Conservation (phyloP, 2,888 invertebrate species). For the Malthinus flaveolus region DNA sequence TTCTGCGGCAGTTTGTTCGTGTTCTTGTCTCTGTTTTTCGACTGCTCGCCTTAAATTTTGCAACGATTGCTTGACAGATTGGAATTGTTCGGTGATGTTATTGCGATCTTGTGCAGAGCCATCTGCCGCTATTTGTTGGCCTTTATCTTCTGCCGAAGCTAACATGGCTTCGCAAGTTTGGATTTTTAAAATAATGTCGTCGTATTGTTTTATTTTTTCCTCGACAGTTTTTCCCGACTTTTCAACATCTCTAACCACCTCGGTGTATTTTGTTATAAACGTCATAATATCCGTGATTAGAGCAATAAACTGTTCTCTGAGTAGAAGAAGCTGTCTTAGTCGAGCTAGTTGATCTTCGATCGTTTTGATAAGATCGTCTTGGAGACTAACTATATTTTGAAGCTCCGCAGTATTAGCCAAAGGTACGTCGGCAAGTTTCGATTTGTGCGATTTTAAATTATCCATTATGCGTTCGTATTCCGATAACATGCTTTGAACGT, state of each 20-base stretch:
- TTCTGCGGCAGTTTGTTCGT: constrained; percentile 85
- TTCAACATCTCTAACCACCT: constrained; percentile 83
- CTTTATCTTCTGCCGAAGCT: constrained; percentile 87
- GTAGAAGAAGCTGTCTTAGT: constrained; percentile 73
- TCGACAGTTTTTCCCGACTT: constrained; percentile 79
- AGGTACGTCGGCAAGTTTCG: constrained; percentile 76
- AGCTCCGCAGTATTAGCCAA: constrained; percentile 77
- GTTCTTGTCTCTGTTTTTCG: constrained; percentile 84
- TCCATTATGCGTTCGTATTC: constrained; percentile 78
- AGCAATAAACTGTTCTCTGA: constrained; percentile 87
- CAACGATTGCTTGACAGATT: constrained; percentile 83
- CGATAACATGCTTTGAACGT: constrained; percentile 80
- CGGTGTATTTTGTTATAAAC: constrained; percentile 85
- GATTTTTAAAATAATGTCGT: constrained; percentile 82
- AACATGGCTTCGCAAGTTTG: constrained; percentile 89
- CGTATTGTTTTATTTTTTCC: constrained; percentile 86
- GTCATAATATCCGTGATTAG: constrained; percentile 85
- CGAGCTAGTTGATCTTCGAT: constrained; percentile 86
- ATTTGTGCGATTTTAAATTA: constrained; percentile 77
- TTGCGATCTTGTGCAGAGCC: constrained; percentile 87
- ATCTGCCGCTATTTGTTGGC: constrained; percentile 89
- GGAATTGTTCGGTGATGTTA: constrained; percentile 83
- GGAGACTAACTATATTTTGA: constrained; percentile 76
- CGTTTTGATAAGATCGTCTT: constrained; percentile 82
- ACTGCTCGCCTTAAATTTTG: constrained; percentile 78